These are phyloP conservation scores for Eubucco bourcierii DNA, from an alignment of 2,113 vertebrate genomes.

Conservation along the genomic window DNA sequence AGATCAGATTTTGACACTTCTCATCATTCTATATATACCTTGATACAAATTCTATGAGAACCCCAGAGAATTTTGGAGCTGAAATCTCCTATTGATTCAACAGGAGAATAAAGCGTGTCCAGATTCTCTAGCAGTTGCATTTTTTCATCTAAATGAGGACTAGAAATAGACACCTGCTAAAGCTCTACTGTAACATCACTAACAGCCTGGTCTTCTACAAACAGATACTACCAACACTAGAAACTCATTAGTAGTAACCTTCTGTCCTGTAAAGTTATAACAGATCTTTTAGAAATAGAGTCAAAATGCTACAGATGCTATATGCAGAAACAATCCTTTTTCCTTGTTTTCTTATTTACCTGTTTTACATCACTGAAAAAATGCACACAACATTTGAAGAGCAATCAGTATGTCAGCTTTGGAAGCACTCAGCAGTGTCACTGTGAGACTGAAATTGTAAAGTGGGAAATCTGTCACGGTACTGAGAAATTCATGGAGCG, in stretches of 20 bases:
- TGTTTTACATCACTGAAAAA: conserved; percentile 51
- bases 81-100: not conserved
- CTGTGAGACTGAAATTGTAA: conserved; percentile 47
- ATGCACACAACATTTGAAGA: conserved; percentile 53
- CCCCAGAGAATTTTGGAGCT: not conserved
- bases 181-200: not conserved
- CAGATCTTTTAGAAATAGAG: not conserved
- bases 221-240: not conserved
- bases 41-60: not conserved
- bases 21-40: not conserved
- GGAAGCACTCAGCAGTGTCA: conserved; percentile 50
- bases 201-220: not conserved
- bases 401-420: conserved; percentile 54
- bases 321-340: not conserved
- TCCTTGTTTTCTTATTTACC: conserved; percentile 28
- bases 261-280: not conserved
- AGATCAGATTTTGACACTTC: conserved; percentile 24
- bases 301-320: not conserved
- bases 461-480: conserved; percentile 18
- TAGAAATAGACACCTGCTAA: not conserved
- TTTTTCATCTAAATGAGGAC: not conserved
- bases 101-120: not conserved
- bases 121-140: not conserved
- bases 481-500: conserved; percentile 16
- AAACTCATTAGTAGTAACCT: not conserved